phyloP scores from a whole-genome alignment of 2,797 vertebrate species.

The Zenarchopterus dispar region DNA sequence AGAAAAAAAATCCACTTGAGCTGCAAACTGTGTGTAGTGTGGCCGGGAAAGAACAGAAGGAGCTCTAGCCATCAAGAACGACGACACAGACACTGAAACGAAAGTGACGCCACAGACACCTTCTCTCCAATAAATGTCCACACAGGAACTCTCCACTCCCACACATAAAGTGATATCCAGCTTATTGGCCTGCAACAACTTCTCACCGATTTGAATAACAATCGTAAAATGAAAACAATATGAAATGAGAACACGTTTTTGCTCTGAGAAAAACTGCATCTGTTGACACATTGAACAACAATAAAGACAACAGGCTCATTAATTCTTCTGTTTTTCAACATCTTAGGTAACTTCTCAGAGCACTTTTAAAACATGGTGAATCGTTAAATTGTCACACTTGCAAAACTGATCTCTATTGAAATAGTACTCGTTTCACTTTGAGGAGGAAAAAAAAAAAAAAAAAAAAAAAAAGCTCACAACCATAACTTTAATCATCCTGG shows the following conservation, averaged over 20 bases:
- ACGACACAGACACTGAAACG: conserved; percentile 52
- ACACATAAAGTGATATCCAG: conserved; percentile 70
- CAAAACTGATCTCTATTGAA: conserved; percentile 7
- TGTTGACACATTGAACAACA: conserved; percentile 16
- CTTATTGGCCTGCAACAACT: conserved; percentile 58
- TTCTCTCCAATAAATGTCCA: conserved; percentile 64
- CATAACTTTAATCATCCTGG: conserved; percentile 34
- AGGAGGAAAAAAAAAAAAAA: neutral
- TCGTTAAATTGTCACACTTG: conserved; percentile 29
- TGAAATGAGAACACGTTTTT: conserved; percentile 34
- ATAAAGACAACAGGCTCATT: conserved; percentile 16
- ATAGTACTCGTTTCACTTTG: conserved; percentile 9
- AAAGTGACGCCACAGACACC: conserved; percentile 45
- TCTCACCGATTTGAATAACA: conserved; percentile 51
- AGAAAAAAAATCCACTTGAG: conserved; percentile 30
- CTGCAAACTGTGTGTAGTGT: conserved; percentile 53
- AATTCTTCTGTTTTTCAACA: conserved; percentile 23
- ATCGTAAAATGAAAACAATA: conserved; percentile 47
- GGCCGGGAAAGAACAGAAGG: conserved; percentile 35
- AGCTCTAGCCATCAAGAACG: conserved; percentile 41
- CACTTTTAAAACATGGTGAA: conserved; percentile 62
- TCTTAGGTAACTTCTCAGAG: conserved; percentile 39
- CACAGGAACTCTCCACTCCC: conserved; percentile 43
- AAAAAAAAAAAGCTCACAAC: conserved; percentile 16
- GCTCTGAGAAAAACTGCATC: conserved; percentile 9